These are phyloP conservation scores for Parelbella ahira DNA, from an alignment of 2,888 invertebrate species.

Conservation along the genomic window DNA sequence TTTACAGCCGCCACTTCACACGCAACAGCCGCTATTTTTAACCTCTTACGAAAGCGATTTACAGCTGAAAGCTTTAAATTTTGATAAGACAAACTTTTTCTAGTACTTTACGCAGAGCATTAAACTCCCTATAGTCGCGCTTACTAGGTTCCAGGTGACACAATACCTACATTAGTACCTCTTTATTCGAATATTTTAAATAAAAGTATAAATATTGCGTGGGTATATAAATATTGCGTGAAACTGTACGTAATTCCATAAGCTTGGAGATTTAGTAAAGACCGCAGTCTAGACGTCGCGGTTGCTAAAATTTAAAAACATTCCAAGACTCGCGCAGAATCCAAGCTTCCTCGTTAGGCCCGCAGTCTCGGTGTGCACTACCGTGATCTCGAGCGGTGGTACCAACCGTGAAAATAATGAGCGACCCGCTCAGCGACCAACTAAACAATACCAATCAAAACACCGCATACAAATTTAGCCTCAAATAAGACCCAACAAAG, in stretches of 20 bases:
- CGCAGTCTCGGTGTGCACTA: slow-evolving; percentile 17
- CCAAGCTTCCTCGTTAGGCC: slow-evolving; percentile 13
- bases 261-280: too few species aligned
- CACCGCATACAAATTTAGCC: slow-evolving; percentile 11
- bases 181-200: too few species aligned
- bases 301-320: slow-evolving; percentile 4
- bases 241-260: too few species aligned
- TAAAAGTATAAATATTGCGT: too few species aligned
- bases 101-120: too few species aligned
- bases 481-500: slow-evolving; percentile 5
- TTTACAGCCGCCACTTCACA: slow-evolving; percentile 31
- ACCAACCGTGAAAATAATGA: slow-evolving; percentile 24
- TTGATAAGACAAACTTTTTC: slow-evolving; percentile 40
- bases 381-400: slow-evolving; percentile 17
- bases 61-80: slow-evolving; percentile 45
- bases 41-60: slow-evolving; percentile 41
- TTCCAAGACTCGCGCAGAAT: slow-evolving; percentile 14
- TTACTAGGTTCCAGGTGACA: too few species aligned
- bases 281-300: slow-evolving; percentile 1
- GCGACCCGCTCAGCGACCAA: slow-evolving; percentile 12
- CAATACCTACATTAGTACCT: too few species aligned
- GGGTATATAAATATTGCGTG: too few species aligned
- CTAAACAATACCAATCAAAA: slow-evolving; percentile 24
- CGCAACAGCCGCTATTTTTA: slow-evolving; percentile 62
- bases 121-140: too few species aligned